Evolutionary conservation across 2,888 invertebrate species (phyloP), one percentile per base, ranked within the genome.

Genomic region (Clostera curtula): DNA sequence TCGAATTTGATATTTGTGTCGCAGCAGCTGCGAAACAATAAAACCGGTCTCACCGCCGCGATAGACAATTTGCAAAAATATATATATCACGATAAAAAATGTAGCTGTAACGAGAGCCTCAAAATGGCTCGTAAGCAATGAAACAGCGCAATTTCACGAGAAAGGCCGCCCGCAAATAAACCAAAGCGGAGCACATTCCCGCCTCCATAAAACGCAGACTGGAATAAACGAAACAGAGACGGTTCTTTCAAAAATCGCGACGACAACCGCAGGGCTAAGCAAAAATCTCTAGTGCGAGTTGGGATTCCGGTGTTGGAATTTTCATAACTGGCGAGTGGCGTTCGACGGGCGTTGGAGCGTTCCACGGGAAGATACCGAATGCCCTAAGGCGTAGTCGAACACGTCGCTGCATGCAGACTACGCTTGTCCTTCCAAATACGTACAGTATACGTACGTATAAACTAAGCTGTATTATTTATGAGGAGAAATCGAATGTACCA

Each of bases 101-200:
- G 58, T 71, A 56, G 50, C 64, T 60, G 56, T 75, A 71, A 76
- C 73, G 68, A 72, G 77, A 66, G 60, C 66, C 69, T 70, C 70
- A 75, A 75, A 79, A 74, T 63, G 67, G 67, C 71, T 71, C 71
- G 68, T 75, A 72, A 75, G 76, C 77, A 72, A 79, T 75, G 79
- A 79, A 79, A 77, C 72, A 76, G 68, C 68, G 75, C 73, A 75
- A 77, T 79, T 77, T 76, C 76, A 77, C 65, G 73, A 72, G 77
- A 66, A 72, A 77, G 70, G 75, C 68, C 69, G 74, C 69, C 62
- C 64, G 61, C 75, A 72, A 76, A 79, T 79, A 80, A 77, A 79
- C 77, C 74, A 76, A 71, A 75, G 69, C 72, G 69, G 61, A 62
- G 69, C 67, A 75, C 75, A 79, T 79, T 76, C 75, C 77, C 76